Conservation (phyloP, 35 echinoderm and acorn worm species). For the Eucidaris tribuloides region DNA sequence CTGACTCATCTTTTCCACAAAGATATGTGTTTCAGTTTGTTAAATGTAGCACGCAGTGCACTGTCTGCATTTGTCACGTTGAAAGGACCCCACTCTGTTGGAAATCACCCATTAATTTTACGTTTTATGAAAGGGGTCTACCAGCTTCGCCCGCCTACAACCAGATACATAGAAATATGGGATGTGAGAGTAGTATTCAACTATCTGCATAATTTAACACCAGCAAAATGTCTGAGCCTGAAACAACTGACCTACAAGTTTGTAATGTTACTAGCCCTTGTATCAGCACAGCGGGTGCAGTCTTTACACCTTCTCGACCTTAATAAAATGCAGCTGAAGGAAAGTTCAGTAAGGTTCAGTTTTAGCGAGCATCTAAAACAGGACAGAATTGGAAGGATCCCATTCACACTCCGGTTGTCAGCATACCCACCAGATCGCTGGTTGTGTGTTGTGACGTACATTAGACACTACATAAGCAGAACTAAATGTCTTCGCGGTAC, state of each 20-base stretch:
- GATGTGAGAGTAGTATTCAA: constrained; percentile 43
- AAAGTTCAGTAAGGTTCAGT: constrained; percentile 18
- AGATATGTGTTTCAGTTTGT: background rate
- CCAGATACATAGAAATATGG: constrained; percentile 52
- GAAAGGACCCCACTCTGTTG: background rate
- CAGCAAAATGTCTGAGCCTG: background rate
- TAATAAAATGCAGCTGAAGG: constrained; percentile 1
- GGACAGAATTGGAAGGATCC: constrained; percentile 2
- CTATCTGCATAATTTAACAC: background rate
- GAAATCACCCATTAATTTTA: constrained; percentile 41
- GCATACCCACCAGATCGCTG: constrained; percentile 52
- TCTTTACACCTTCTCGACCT: constrained; percentile 5
- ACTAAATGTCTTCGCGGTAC: constrained; percentile 25
- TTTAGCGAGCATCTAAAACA: constrained; percentile 54
- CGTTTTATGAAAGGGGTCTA: constrained; percentile 53
- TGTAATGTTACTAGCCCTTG: constrained; percentile 32
- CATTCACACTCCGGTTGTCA: background rate
- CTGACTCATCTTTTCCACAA: background rate
- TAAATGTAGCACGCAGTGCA: constrained; percentile 19
- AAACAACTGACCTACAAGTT: constrained; percentile 25
- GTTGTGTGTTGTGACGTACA: constrained; percentile 39
- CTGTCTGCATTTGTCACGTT: constrained; percentile 37
- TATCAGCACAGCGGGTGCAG: constrained; percentile 40
- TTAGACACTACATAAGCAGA: constrained; percentile 55
- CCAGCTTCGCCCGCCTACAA: constrained; percentile 28